Conservation (phyloP, 2,113 vertebrate genomes). For the Ciconia boyciana region DNA sequence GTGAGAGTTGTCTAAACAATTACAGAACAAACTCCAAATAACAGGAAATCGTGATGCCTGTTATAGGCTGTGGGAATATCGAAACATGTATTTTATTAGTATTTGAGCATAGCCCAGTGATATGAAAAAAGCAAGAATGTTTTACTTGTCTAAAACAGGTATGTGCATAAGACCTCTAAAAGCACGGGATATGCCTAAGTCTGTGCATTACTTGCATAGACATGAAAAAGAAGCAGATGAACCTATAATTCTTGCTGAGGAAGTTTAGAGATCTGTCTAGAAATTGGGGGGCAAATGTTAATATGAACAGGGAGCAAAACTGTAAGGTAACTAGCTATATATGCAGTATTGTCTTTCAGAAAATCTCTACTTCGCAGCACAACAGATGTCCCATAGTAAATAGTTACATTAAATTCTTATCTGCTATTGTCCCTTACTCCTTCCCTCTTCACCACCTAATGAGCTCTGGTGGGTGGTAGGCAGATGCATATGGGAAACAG, state of each 20-base stretch:
- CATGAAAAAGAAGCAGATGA: not conserved
- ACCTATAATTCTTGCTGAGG: not conserved
- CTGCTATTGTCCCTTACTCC: not conserved
- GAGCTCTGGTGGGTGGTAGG: not conserved
- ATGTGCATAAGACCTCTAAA: not conserved
- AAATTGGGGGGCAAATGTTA: not conserved
- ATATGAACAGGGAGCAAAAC: not conserved
- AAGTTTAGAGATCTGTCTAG: not conserved
- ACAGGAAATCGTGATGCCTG: not conserved
- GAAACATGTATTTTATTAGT: not conserved
- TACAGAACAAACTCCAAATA: not conserved
- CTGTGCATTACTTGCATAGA: not conserved
- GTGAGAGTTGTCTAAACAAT: not conserved
- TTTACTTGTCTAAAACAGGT: not conserved
- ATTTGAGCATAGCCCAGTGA: not conserved
- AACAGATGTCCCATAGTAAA: not conserved
- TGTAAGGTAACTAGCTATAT: not conserved
- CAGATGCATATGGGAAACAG: not conserved
- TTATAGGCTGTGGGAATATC: not conserved
- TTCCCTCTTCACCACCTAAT: not conserved
- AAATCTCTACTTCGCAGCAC: not conserved
- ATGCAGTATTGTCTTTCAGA: not conserved
- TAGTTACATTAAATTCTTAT: not conserved
- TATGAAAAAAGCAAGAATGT: not conserved
- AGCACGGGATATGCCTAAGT: not conserved